Evolutionary conservation across 1,140 invertebrate genomes (phyloP).

Genomic region (Arctopsyche grandis): DNA sequence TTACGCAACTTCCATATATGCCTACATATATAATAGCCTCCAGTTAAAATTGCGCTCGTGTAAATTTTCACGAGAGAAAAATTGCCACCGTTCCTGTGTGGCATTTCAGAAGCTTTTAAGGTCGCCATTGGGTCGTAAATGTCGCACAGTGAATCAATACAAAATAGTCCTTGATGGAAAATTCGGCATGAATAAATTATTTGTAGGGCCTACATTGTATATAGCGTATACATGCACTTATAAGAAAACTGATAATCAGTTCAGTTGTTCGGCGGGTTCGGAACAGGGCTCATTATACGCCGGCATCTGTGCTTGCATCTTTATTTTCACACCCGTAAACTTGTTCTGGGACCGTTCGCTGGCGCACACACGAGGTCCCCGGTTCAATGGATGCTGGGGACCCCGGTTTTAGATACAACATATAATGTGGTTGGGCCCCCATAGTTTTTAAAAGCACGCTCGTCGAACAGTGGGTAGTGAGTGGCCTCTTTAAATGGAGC

Average conservation of each 20-base stretch:
- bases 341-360: conserved; percentile 26
- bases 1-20: neutral
- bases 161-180: too few relatives aligned
- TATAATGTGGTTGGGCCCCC: neutral
- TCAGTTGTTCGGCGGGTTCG: neutral
- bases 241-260: conserved; percentile 19
- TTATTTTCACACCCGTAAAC: conserved; percentile 53
- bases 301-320: conserved; percentile 45
- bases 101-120: conserved; percentile 3
- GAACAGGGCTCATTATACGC: conserved; percentile 25
- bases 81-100: neutral
- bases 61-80: conserved; percentile 10
- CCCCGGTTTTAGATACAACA: neutral
- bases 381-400: conserved; percentile 39
- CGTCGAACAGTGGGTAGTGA: neutral
- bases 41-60: neutral
- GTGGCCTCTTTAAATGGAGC: conserved; percentile 23
- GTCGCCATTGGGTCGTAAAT: conserved; percentile 2
- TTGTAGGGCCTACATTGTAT: neutral
- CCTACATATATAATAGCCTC: too few relatives aligned
- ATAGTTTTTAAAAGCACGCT: conserved; percentile 27
- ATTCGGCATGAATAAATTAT: too few relatives aligned
- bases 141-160: neutral
- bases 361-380: neutral
- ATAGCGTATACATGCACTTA: neutral